Evolutionary conservation across 2,888 invertebrate species (phyloP).

Genomic region (Lithophane socia): DNA sequence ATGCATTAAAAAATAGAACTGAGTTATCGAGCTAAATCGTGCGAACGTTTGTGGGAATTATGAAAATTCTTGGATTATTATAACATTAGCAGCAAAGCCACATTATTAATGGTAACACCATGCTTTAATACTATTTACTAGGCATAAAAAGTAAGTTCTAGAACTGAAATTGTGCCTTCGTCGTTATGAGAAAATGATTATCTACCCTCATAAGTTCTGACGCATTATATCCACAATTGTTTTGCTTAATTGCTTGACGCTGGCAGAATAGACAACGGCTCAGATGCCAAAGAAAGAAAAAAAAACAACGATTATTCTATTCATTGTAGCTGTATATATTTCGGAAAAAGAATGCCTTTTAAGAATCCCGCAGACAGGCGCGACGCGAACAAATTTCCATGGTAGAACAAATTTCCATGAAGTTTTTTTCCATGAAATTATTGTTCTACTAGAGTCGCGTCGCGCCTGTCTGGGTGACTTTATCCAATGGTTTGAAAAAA

Average conservation of each 20-base stretch:
- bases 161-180: background rate
- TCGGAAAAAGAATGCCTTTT: background rate
- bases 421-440: too few relatives aligned
- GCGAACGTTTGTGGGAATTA: background rate
- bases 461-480: too few relatives aligned
- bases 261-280: too few relatives aligned
- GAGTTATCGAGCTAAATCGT: background rate
- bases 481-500: background rate
- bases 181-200: background rate
- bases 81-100: background rate
- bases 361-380: too few relatives aligned
- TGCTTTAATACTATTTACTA: background rate
- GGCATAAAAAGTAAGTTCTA: background rate
- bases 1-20: too few relatives aligned
- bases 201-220: background rate
- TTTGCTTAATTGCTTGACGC: background rate
- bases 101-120: background rate
- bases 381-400: too few relatives aligned
- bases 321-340: slow-evolving; percentile 4
- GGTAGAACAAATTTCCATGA: too few relatives aligned
- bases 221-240: slow-evolving; percentile 23
- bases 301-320: background rate
- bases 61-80: slow-evolving; percentile 1
- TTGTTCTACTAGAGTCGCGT: too few relatives aligned
- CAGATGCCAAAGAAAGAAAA: too few relatives aligned